Evolutionary conservation across 2,113 vertebrate genomes (phyloP).

Genomic region (Petaurus breviceps): DNA sequence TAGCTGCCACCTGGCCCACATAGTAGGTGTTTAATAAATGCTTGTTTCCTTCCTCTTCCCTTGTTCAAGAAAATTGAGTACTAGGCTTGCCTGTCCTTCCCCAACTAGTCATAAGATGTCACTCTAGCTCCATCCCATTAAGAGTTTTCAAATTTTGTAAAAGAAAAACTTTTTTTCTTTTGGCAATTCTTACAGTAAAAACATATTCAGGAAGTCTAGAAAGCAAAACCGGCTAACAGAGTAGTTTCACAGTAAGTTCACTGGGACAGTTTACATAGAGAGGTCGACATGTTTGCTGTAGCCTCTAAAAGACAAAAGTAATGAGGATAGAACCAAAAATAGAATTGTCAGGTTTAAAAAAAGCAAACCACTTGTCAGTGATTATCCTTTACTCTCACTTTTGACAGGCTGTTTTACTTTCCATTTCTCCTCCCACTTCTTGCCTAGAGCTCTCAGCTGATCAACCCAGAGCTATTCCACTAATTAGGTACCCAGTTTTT

Average conservation of each 20-base stretch:
- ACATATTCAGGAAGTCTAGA: neutral
- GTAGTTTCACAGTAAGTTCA: neutral
- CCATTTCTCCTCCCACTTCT: neutral
- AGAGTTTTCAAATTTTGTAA: accelerated
- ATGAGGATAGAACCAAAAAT: neutral
- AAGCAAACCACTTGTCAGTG: neutral
- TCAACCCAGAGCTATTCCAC: neutral
- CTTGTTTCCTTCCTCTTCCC: neutral
- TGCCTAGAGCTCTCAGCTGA: neutral
- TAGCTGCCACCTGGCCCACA: neutral
- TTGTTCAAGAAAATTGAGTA: neutral
- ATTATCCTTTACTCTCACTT: neutral
- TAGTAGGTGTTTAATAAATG: neutral
- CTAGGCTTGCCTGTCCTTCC: neutral
- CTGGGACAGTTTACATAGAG: neutral
- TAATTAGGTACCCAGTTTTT: neutral
- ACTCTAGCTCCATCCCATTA: neutral
- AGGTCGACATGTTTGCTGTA: neutral
- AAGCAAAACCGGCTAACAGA: neutral
- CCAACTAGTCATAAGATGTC: constrained; percentile 70
- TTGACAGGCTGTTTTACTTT: neutral
- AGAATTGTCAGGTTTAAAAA: neutral
- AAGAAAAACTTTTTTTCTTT: accelerated
- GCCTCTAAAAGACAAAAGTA: neutral
- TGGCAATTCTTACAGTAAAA: neutral